These are phyloP conservation scores for Lutraria lutraria DNA, from an alignment of 2,888 invertebrate genomes.

Conservation along the genomic window DNA sequence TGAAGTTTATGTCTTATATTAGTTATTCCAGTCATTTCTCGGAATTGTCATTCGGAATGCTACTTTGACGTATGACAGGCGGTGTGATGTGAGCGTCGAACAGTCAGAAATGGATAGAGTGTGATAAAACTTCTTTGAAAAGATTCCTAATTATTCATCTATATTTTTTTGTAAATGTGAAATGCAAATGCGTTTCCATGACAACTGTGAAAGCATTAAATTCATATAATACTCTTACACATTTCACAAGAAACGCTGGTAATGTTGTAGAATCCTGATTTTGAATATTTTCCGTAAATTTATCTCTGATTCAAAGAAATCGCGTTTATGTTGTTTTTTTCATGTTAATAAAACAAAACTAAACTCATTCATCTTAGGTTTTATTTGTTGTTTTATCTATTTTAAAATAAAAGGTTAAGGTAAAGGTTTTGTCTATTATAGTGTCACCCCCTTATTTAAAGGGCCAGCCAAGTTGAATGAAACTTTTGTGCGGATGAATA, in stretches of 20 bases:
- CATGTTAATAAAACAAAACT: too few species aligned
- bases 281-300: not conserved
- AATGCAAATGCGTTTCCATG: conserved; percentile 11
- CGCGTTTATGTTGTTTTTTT: too few species aligned
- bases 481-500: too few species aligned
- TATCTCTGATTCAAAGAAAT: not conserved
- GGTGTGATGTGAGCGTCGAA: not conserved
- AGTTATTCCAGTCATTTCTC: conserved; percentile 35
- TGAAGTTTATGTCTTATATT: conserved; percentile 47
- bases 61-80: conserved; percentile 42
- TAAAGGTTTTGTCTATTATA: too few species aligned
- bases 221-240: not conserved
- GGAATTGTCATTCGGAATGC: conserved; percentile 30
- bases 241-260: not conserved
- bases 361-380: too few species aligned
- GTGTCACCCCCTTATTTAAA: too few species aligned
- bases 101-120: not conserved
- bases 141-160: conserved; percentile 29
- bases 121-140: conserved; percentile 23
- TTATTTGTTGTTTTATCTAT: too few species aligned
- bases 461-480: too few species aligned
- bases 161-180: conserved; percentile 26
- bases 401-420: too few species aligned
- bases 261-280: not conserved
- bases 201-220: not conserved